phyloP scores from a whole-genome alignment of 2,113 vertebrate genomes.

The Bufo gargarizans region DNA sequence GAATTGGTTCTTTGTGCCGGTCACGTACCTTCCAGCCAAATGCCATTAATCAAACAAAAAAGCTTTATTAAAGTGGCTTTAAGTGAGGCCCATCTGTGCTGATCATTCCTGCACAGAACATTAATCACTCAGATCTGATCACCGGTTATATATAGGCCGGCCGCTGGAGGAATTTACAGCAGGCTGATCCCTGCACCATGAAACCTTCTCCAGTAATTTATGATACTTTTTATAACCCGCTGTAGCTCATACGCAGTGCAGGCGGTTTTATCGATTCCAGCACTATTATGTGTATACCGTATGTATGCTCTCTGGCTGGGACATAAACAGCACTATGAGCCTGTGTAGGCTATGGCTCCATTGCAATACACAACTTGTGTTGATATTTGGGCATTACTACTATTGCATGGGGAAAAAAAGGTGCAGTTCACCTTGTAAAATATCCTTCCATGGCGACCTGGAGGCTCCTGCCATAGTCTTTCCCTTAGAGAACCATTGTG shows the following conservation, averaged over 20 bases:
- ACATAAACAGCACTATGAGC: too few species aligned
- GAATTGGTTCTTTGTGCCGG: background rate
- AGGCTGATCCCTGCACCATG: background rate
- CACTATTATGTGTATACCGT: background rate
- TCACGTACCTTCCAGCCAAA: background rate
- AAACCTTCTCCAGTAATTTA: background rate
- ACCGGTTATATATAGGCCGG: background rate
- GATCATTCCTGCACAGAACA: constrained; percentile 19
- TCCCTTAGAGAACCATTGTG: background rate
- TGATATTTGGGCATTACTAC: too few species aligned
- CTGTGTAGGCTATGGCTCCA: too few species aligned
- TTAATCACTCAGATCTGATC: constrained; percentile 14
- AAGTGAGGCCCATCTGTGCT: constrained; percentile 9
- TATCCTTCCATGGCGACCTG: background rate
- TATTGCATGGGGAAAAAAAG: too few species aligned
- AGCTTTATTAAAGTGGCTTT: constrained; percentile 20
- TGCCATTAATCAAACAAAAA: constrained; percentile 20
- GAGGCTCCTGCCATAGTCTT: too few species aligned
- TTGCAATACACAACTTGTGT: too few species aligned
- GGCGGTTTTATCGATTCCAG: background rate
- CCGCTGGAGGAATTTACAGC: constrained; percentile 7
- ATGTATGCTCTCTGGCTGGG: too few species aligned
- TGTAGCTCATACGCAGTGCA: background rate
- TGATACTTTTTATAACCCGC: background rate
- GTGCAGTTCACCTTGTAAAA: too few species aligned